These are phyloP conservation scores for Empidonax alnorum DNA, from an alignment of 2,113 vertebrate genomes.

Conservation along the genomic window DNA sequence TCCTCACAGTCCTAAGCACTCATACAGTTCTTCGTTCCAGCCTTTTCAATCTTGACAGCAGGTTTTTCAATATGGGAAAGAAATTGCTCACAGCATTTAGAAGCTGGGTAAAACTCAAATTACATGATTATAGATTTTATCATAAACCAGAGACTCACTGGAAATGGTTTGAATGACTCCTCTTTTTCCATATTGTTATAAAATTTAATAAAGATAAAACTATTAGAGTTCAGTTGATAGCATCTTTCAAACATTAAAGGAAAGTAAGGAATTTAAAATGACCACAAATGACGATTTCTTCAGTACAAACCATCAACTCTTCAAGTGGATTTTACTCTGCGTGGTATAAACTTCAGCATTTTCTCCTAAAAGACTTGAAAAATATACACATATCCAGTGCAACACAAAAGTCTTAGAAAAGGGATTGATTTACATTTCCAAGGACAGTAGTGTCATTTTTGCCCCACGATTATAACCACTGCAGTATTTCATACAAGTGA, in stretches of 20 bases:
- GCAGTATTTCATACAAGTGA: background rate
- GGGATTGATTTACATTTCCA: background rate
- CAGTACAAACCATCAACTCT: background rate
- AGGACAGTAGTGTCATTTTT: background rate
- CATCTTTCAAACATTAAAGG: background rate
- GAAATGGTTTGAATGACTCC: background rate
- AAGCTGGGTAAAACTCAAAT: background rate
- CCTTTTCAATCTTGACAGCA: constrained; percentile 37
- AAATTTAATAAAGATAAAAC: constrained; percentile 20
- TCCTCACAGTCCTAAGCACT: constrained; percentile 40
- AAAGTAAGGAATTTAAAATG: background rate
- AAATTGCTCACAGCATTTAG: constrained; percentile 19
- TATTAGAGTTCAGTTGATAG: background rate
- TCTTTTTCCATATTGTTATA: background rate
- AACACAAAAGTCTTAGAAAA: background rate
- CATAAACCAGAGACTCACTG: background rate
- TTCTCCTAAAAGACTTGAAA: background rate
- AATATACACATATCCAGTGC: background rate
- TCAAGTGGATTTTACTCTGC: background rate
- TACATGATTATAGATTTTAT: constrained; percentile 1
- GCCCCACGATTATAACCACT: background rate
- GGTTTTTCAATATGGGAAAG: constrained; percentile 1
- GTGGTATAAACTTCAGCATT: background rate
- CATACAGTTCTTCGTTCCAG: background rate
- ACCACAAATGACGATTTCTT: background rate